Evolutionary conservation across 2,113 vertebrate genomes (phyloP).

Genomic region (Jaculus jaculus): DNA sequence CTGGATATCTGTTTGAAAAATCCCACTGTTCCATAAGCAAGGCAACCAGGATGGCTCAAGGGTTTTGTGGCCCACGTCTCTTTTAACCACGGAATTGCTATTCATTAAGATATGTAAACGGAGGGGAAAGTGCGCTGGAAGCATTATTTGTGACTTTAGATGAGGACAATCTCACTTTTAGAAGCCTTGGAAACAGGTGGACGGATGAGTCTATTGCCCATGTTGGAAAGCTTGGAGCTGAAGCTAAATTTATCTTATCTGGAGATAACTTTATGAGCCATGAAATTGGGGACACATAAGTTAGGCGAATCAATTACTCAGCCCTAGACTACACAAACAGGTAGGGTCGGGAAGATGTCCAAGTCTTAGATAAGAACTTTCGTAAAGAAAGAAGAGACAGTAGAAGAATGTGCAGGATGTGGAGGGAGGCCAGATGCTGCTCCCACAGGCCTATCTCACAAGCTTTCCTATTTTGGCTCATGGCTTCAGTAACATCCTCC

Average conservation of each 20-base stretch:
- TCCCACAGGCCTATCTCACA: rapidly evolving
- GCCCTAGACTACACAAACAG: not conserved
- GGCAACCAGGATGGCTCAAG: not conserved
- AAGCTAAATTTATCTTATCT: not conserved
- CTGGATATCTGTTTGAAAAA: not conserved
- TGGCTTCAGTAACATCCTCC: too few species aligned
- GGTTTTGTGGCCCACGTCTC: not conserved
- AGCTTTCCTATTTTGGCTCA: not conserved
- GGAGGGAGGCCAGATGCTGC: too few species aligned
- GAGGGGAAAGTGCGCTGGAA: not conserved
- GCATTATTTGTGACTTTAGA: not conserved
- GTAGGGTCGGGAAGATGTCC: not conserved
- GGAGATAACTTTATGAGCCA: not conserved
- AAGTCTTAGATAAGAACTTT: not conserved
- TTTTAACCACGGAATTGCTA: not conserved
- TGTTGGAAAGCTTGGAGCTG: not conserved
- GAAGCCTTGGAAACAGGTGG: too few species aligned
- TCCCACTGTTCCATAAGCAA: not conserved
- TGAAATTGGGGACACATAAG: not conserved
- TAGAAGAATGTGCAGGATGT: too few species aligned
- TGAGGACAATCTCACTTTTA: not conserved
- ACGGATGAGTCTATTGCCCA: not conserved
- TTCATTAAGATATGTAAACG: not conserved
- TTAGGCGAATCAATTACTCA: not conserved
- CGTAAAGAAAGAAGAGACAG: not conserved